Percentiles rank a stretch among this genome's conserved stretches.
phyloP scores from a whole-genome alignment of 2,888 invertebrate genomes.

The Aspidiotus destructor region DNA sequence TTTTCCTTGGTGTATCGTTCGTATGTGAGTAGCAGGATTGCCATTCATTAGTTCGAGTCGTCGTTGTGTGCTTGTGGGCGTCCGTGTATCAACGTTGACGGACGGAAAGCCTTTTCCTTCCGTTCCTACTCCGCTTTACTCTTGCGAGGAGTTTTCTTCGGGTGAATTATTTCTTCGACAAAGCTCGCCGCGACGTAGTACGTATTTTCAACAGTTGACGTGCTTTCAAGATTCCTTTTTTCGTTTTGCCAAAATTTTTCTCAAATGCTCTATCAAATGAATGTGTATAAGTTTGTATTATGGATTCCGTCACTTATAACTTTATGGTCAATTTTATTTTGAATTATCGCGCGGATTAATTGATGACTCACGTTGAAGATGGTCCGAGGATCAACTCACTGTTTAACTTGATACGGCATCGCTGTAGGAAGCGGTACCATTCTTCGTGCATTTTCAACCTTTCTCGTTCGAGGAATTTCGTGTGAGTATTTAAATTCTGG shows the following conservation, averaged over 20 bases:
- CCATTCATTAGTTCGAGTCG: slow-evolving; percentile 25
- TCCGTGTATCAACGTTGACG: background rate
- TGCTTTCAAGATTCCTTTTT: background rate
- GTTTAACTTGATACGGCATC: too few relatives aligned
- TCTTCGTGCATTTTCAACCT: too few relatives aligned
- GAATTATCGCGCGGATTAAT: too few relatives aligned
- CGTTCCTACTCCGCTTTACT: background rate
- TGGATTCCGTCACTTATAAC: too few relatives aligned
- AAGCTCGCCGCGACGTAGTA: background rate
- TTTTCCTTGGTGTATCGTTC: slow-evolving; percentile 1
- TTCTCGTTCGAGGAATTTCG: background rate
- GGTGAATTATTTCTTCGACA: background rate
- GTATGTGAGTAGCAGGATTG: background rate
- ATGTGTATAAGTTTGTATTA: too few relatives aligned
- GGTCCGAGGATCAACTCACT: too few relatives aligned
- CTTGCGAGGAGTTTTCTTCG: background rate
- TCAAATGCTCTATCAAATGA: background rate
- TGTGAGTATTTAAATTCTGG: background rate
- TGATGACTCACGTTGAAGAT: too few relatives aligned
- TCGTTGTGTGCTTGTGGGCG: slow-evolving; percentile 3
- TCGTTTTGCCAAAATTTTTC: background rate
- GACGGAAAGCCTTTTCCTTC: background rate
- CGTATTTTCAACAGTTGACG: slow-evolving; percentile 22
- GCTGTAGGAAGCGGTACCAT: too few relatives aligned
- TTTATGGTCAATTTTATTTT: too few relatives aligned